These are phyloP conservation scores for Bombus superbus DNA, from an alignment of 1,140 invertebrate species.

Conservation along the genomic window DNA sequence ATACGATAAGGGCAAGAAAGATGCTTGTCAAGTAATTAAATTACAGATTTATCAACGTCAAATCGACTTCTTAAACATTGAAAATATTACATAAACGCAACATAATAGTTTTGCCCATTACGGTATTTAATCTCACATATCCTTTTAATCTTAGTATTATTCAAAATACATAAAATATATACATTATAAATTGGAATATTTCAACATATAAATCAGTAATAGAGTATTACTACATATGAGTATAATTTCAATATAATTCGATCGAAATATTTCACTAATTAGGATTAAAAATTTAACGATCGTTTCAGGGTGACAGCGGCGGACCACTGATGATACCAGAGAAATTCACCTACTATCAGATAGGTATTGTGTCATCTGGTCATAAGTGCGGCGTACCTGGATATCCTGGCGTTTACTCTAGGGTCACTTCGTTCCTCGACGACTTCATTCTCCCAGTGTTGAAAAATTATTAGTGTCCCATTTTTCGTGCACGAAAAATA, in stretches of 20 bases:
- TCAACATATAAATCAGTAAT: too few relatives aligned
- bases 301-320: slow-evolving; percentile 90
- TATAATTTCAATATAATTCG: not conserved
- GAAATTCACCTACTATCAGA: slow-evolving; percentile 82
- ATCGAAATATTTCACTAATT: not conserved
- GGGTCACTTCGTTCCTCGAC: slow-evolving; percentile 85
- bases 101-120: too few relatives aligned
- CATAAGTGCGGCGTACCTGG: slow-evolving; percentile 88
- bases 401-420: slow-evolving; percentile 90
- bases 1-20: slow-evolving; percentile 87
- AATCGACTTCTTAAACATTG: too few relatives aligned
- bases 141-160: fast-evolving
- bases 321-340: slow-evolving; percentile 89
- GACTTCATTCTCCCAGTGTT: slow-evolving; percentile 82
- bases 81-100: too few relatives aligned
- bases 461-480: not conserved
- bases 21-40: slow-evolving; percentile 88
- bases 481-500: too few relatives aligned
- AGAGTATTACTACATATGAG: not conserved
- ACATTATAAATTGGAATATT: too few relatives aligned
- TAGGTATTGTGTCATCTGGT: slow-evolving; percentile 91
- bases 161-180: too few relatives aligned
- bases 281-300: not conserved
- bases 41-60: not conserved
- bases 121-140: too few relatives aligned